These are phyloP conservation scores for Coelopa pilipes DNA, from an alignment of 2,888 invertebrate species.

Conservation along the genomic window DNA sequence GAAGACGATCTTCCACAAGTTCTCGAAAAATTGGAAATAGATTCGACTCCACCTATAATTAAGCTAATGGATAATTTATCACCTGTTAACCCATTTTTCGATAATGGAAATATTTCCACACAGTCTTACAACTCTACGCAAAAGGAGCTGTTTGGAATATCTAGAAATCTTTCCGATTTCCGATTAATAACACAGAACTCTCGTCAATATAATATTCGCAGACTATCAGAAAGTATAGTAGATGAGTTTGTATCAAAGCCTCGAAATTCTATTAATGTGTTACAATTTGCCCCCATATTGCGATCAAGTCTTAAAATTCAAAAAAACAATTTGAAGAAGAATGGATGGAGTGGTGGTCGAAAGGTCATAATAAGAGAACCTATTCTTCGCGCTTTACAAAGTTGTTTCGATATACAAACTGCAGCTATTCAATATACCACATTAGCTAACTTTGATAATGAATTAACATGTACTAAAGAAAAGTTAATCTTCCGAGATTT, in stretches of 20 bases:
- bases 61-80: conserved; percentile 50
- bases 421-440: background rate
- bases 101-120: conserved; percentile 26
- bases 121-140: no score
- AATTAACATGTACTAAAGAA: conserved; percentile 34
- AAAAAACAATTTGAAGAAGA: conserved; percentile 49
- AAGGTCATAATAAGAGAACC: conserved; percentile 55
- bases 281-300: conserved; percentile 22
- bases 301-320: conserved; percentile 46
- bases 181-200: conserved; percentile 42
- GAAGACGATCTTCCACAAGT: conserved; percentile 66
- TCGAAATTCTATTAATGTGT: conserved; percentile 4
- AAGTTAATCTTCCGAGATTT: conserved; percentile 58
- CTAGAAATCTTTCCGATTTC: background rate
- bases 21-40: conserved; percentile 72
- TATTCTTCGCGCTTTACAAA: conserved; percentile 48
- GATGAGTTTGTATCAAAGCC: conserved; percentile 53
- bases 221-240: conserved; percentile 56
- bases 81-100: conserved; percentile 58
- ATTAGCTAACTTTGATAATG: background rate
- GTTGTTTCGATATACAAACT: conserved; percentile 42
- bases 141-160: background rate
- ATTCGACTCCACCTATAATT: conserved; percentile 62
- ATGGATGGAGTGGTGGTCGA: conserved; percentile 32
- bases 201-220: conserved; percentile 52